Percentiles rank a stretch among this genome's conserved stretches.
Conservation (phyloP, 2,797 vertebrate species). For the Capromys pilorides region DNA sequence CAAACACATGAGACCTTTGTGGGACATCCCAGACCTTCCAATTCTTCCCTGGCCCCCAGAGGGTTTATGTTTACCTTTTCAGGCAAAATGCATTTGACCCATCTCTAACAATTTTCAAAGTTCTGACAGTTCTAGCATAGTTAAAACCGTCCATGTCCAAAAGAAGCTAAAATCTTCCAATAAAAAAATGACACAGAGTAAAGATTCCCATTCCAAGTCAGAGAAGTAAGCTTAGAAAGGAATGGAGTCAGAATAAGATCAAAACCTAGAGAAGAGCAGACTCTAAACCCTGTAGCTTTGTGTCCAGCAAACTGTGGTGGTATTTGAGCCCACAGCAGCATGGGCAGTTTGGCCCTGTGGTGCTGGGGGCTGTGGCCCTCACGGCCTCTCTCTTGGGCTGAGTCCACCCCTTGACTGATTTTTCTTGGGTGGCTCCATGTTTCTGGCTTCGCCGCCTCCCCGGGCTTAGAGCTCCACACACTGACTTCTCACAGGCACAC, state of each 20-base stretch:
- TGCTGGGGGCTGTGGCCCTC: neutral
- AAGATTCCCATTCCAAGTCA: neutral
- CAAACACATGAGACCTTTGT: neutral
- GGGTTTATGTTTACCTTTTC: neutral
- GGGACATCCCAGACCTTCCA: neutral
- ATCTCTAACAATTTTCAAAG: neutral
- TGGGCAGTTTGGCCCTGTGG: neutral
- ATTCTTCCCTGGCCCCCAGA: neutral
- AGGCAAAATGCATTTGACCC: neutral
- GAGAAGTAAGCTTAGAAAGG: neutral
- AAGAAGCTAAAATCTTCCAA: neutral
- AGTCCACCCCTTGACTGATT: neutral
- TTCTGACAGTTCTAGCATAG: neutral
- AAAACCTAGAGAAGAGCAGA: neutral
- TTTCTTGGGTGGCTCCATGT: neutral
- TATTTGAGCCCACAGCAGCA: neutral
- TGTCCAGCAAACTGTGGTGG: neutral
- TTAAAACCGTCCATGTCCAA: neutral
- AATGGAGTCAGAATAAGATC: neutral
- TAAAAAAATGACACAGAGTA: neutral
- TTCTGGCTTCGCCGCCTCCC: neutral
- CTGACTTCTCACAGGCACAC: neutral
- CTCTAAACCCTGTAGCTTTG: neutral
- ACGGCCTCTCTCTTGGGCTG: neutral
- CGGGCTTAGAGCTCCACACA: neutral